These are phyloP conservation scores for Heptranchias perlo DNA, from an alignment of 2,113 vertebrate species.

Conservation along the genomic window DNA sequence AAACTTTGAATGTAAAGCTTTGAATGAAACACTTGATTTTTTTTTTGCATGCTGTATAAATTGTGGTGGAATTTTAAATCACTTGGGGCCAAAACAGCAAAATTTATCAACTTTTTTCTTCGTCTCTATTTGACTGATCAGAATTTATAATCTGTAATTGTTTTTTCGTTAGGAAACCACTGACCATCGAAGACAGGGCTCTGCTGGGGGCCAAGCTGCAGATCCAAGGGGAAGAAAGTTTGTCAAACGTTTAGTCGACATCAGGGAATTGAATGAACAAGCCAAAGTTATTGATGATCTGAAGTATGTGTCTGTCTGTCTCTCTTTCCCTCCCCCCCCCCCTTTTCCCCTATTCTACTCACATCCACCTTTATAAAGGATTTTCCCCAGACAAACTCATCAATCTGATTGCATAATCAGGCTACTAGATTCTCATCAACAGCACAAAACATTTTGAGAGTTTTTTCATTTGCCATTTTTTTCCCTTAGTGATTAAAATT, in stretches of 20 bases:
- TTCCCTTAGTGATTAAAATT: neutral
- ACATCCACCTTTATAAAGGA: constrained; percentile 37
- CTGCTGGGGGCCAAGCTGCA: constrained; percentile 61
- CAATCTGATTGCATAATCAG: neutral
- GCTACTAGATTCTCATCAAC: neutral
- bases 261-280: constrained; percentile 94
- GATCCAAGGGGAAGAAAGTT: constrained; percentile 82
- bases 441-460: neutral
- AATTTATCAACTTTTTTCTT: neutral
- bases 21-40: constrained; percentile 50
- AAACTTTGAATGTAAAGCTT: constrained; percentile 25
- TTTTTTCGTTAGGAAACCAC: constrained; percentile 66
- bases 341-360: too few relatives aligned
- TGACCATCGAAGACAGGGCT: constrained; percentile 73
- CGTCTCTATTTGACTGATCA: neutral
- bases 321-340: too few relatives aligned
- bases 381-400: neutral
- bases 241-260: constrained; percentile 88
- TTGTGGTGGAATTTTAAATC: neutral
- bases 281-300: constrained; percentile 97
- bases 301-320: constrained; percentile 70
- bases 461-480: neutral
- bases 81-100: neutral
- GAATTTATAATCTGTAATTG: neutral
- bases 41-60: constrained; percentile 54